Percentiles rank a stretch among this genome's conserved stretches.
Evolutionary conservation across 2,797 vertebrate species (phyloP).

Genomic region (Hydrocynus forskahlii): DNA sequence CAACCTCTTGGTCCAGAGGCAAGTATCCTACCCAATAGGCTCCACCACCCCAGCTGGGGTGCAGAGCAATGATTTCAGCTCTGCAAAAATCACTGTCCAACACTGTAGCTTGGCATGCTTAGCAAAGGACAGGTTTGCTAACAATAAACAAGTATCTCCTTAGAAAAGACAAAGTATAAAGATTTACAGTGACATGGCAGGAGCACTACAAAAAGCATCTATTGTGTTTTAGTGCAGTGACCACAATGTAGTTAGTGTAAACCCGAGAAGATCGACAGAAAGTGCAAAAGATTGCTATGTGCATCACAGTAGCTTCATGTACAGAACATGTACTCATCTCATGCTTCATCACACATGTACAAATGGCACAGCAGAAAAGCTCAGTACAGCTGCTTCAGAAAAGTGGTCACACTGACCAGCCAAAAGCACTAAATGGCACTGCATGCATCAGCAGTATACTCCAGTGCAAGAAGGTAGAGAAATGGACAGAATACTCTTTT

Average conservation of each 20-base stretch:
- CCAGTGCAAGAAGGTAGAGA: conserved; percentile 19
- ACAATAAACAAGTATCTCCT: conserved; percentile 53
- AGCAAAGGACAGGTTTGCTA: too few species aligned
- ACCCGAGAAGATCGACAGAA: conserved; percentile 52
- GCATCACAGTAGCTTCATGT: conserved; percentile 19
- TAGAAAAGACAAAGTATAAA: conserved; percentile 3
- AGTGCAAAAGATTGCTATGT: conserved; percentile 55
- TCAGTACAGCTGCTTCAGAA: conserved; percentile 15
- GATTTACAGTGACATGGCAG: neutral
- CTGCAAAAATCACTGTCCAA: neutral
- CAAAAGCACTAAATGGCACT: conserved; percentile 8
- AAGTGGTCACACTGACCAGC: conserved; percentile 10
- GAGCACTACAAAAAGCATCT: conserved; percentile 1
- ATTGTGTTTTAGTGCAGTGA: conserved; percentile 28
- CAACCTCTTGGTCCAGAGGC: too few species aligned
- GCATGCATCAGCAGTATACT: conserved; percentile 15
- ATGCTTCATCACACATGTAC: neutral
- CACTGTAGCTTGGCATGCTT: too few species aligned
- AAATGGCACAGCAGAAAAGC: conserved; percentile 48
- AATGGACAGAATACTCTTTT: conserved; percentile 10
- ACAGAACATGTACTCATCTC: neutral
- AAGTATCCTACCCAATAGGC: too few species aligned
- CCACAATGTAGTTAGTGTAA: conserved; percentile 64
- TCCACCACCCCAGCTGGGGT: too few species aligned
- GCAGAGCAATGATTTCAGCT: too few species aligned